Conservation (phyloP, 2,888 invertebrate species). For the Ellobium chinense region DNA sequence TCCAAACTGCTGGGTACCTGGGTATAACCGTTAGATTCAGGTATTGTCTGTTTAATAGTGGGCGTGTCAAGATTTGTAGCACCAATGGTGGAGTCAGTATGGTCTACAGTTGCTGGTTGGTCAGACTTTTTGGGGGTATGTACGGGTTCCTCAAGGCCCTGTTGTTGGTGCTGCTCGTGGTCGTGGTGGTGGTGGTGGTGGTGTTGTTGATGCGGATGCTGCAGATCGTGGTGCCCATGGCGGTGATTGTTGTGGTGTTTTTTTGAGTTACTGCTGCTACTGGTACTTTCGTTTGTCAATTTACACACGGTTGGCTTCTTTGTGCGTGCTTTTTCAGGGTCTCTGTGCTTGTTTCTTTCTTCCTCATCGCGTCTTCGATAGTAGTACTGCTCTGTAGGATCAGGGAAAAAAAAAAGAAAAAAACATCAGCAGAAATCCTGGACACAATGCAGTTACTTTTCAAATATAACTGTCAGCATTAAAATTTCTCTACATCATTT, state of each 20-base stretch:
- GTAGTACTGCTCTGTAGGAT: conserved; percentile 17
- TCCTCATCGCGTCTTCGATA: not conserved
- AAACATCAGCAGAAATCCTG: not conserved
- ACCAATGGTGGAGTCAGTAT: conserved; percentile 50
- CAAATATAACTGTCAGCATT: too few relatives aligned
- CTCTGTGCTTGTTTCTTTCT: not conserved
- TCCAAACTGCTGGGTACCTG: not conserved
- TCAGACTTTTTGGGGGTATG: too few relatives aligned
- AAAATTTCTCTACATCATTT: too few relatives aligned
- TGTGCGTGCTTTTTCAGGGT: not conserved
- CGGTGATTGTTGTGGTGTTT: not conserved
- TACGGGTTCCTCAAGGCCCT: not conserved
- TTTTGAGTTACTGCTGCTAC: not conserved
- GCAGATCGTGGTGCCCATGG: not conserved
- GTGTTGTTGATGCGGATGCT: not conserved
- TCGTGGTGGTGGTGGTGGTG: conserved; percentile 30
- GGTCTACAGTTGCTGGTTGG: not conserved
- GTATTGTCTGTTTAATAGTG: too few relatives aligned
- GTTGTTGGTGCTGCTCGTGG: not conserved
- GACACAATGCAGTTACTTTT: too few relatives aligned
- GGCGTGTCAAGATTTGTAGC: too few relatives aligned
- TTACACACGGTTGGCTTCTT: not conserved
- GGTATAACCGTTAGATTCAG: not conserved
- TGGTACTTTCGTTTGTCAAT: not conserved
- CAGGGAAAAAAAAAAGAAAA: not conserved